Base-by-base conservation (phyloP, 2,113 vertebrate genomes). In the Cricetomys ansorgei region DNA sequence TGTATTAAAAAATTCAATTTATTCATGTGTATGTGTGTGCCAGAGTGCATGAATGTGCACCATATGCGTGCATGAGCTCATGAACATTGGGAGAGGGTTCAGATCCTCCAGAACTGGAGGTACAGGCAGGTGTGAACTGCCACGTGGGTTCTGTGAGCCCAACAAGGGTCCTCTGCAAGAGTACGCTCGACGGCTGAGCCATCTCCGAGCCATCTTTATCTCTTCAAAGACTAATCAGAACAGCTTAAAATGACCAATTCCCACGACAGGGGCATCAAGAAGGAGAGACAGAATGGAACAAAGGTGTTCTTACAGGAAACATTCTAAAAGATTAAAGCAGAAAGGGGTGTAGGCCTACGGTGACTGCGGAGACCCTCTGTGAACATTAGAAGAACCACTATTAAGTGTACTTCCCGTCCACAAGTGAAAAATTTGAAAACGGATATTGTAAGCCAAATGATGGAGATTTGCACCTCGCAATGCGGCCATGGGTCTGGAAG, bases 361-460 rank as follows among this genome's bases (percentile, higher is more conserved):
- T 93, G 75, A 88, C 37, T 37, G 4, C 34, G 77, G 67, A 90
- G 73, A 89, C 55, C 37, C 17, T 62, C 57, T 67, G 65, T 40
- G 59, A 69, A 55, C 3, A 31, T 67, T 80, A 76, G 91, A 80
- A 53, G 94, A 84, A 17, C 37, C 75, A 88, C 16, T 21, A 5
- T 76, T 76, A 80, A 13, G 69, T 93, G 94, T 91, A 72, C 86
- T 19, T 89, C 70, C 75, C 3, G 76, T 83, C 72, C 83, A 59
- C 75, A 89, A 92, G 69, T 88, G 88, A 84, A 25, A 50, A 40
- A 53, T 93, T 80, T 86, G 90, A 81, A 96, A 96, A 85, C 50
- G 84, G 84, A 57, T n/a, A 57, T 72, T 88, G 75, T 0, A 19
- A 80, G 75, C 40, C 75, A 87, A 69, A 76, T 62, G 81, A 95